Percentiles rank a stretch among this genome's conserved stretches.
These are phyloP conservation scores for Glaucidium brasilianum DNA, from an alignment of 2,113 vertebrate genomes.

Conservation along the genomic window DNA sequence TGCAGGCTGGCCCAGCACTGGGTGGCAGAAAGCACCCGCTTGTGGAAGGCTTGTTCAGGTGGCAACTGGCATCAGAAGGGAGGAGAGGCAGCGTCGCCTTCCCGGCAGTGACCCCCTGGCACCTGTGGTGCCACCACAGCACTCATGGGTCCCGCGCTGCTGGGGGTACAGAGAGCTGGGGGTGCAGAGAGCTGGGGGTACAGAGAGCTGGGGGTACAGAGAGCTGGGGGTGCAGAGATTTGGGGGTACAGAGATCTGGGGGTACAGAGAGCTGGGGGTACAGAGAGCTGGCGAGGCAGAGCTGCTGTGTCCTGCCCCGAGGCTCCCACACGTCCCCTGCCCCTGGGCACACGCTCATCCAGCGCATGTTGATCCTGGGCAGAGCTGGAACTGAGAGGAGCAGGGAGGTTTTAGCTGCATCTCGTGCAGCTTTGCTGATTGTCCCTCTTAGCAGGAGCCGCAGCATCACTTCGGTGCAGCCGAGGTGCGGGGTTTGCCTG, in stretches of 20 bases:
- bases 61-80: neutral
- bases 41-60: neutral
- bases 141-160: neutral
- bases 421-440: neutral
- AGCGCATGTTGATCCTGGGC: too few relatives aligned
- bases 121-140: fast-evolving
- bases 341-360: fast-evolving
- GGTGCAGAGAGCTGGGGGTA: too few relatives aligned
- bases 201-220: too few relatives aligned
- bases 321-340: neutral
- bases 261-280: neutral
- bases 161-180: neutral
- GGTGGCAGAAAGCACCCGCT: neutral
- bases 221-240: too few relatives aligned
- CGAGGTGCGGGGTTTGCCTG: neutral
- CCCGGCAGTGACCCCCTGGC: neutral
- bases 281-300: neutral
- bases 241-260: too few relatives aligned
- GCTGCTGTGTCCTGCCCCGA: neutral
- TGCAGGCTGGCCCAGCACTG: neutral
- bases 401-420: neutral
- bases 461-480: fast-evolving
- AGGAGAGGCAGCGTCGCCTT: neutral
- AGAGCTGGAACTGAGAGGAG: neutral
- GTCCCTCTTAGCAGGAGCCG: neutral